Percentiles rank a stretch among this genome's conserved stretches.
phyloP scores from a whole-genome alignment of 2,797 vertebrate genomes.

The Cossypha niveicapilla region DNA sequence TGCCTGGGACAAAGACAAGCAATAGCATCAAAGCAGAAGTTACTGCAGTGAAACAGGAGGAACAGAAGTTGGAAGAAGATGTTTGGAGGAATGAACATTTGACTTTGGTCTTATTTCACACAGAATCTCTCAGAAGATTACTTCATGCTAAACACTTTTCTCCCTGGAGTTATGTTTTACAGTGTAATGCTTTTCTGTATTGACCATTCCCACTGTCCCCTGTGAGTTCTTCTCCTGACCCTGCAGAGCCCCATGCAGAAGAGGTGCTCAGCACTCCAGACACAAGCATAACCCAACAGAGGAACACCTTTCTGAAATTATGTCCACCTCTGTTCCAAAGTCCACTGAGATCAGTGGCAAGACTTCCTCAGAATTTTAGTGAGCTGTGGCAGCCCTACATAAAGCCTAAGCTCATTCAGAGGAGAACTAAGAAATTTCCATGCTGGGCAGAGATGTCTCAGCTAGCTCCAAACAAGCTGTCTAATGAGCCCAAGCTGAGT shows the following conservation, averaged over 20 bases:
- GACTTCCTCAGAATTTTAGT: neutral
- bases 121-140: neutral
- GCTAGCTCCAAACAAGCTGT: neutral
- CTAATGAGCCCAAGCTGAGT: constrained; percentile 24
- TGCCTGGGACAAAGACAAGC: neutral
- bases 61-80: neutral
- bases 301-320: neutral
- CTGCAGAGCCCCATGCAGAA: neutral
- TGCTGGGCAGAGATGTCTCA: constrained; percentile 4
- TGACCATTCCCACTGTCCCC: neutral
- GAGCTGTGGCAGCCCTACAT: neutral
- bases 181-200: neutral
- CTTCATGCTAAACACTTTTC: neutral
- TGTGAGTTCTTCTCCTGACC: neutral
- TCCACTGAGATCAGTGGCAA: neutral
- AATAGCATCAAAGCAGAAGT: neutral
- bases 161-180: neutral
- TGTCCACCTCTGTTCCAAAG: neutral
- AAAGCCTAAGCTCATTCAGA: neutral
- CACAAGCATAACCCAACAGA: neutral
- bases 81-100: neutral
- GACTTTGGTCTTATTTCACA: neutral
- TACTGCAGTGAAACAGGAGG: neutral
- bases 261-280: rapidly evolving
- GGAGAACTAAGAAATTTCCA: neutral